Evolutionary conservation across 2,888 invertebrate species (phyloP), one percentile per base, ranked within the genome.

Genomic region (Boloria euphrosyne): DNA sequence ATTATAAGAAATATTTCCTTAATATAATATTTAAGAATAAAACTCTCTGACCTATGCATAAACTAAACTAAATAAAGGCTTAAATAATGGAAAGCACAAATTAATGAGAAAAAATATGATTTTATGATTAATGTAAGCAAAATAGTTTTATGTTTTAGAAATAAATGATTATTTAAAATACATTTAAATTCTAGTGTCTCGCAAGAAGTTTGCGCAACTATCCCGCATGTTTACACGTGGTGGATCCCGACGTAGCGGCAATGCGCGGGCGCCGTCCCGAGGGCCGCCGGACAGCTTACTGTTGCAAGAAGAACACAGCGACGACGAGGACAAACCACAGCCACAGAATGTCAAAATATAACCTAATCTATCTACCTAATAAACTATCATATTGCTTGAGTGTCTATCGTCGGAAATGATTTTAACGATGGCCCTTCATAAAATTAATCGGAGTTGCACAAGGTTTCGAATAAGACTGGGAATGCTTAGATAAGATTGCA

Each of bases 171-270:
- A n/a, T 47, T n/a, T n/a, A 4, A 46, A 46, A 14, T 46, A 14
- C 14, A 38, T 22, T 63, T 43, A 43, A 17, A 13, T 87, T 88
- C 10, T 85, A 95, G 95, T 95, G 74, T 96, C 96, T 7, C 94
- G 95, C 70, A 96, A 96, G 81, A 96, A 96, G 85, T 96, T 96
- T 85, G 94, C 96, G 22, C 96, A 96, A 86, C 89, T 96, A 71
- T 96, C 96, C 7, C 93, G 95, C 69, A 95, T 96, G 76, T 96
- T 96, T 81, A 94, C 95, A 10, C 94, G 96, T 75, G 94, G 94
- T 64, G 93, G 94, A 13, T 91, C 93, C 67, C 93, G 92, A 77
- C 75, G 90, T 75, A 77, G 84, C 18, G 85, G 85, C 44, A 78
- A 78, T 62, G 80, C 91, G 70, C 77, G 93, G 73, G 83, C 86